These are phyloP conservation scores for Drosophila kurseongensis DNA, from an alignment of 1,140 invertebrate species.

Conservation along the genomic window DNA sequence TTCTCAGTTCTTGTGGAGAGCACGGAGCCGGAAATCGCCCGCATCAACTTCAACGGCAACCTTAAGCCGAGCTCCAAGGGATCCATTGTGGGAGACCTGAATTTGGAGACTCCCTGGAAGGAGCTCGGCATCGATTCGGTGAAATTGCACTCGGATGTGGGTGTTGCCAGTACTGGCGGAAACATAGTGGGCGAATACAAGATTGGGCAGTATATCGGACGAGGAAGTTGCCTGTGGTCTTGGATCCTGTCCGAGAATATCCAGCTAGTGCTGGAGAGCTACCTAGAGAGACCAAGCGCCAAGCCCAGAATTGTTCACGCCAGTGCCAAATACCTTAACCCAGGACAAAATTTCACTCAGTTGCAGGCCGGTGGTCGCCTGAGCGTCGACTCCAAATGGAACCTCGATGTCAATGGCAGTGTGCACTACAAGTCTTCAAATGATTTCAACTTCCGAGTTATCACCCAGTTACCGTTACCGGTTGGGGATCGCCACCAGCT, in stretches of 20 bases:
- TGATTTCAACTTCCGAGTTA: constrained; percentile 56
- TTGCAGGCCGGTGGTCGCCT: constrained; percentile 86
- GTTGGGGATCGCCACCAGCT: constrained; percentile 69
- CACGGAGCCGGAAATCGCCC: constrained; percentile 66
- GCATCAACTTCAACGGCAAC: constrained; percentile 70
- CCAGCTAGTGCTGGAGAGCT: constrained; percentile 80
- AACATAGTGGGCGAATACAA: constrained; percentile 63
- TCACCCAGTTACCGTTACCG: constrained; percentile 60
- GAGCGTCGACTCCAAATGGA: constrained; percentile 85
- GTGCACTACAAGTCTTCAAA: constrained; percentile 56
- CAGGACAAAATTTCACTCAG: constrained; percentile 84
- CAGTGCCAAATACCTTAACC: constrained; percentile 86
- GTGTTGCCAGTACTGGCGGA: constrained; percentile 34
- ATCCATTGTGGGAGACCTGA: constrained; percentile 54
- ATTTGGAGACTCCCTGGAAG: constrained; percentile 77
- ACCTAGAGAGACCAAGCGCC: constrained; percentile 70
- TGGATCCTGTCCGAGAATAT: constrained; percentile 85
- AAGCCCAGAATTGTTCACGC: constrained; percentile 60
- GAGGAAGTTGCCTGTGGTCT: constrained; percentile 70
- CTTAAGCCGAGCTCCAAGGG: constrained; percentile 38
- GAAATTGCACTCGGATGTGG: constrained; percentile 62
- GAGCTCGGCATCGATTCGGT: constrained; percentile 72
- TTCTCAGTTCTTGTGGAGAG: constrained; percentile 74
- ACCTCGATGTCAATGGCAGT: constrained; percentile 85
- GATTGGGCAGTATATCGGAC: constrained; percentile 64